Evolutionary conservation across 1,140 invertebrate genomes (phyloP).

Genomic region (Pteromalus puparum): DNA sequence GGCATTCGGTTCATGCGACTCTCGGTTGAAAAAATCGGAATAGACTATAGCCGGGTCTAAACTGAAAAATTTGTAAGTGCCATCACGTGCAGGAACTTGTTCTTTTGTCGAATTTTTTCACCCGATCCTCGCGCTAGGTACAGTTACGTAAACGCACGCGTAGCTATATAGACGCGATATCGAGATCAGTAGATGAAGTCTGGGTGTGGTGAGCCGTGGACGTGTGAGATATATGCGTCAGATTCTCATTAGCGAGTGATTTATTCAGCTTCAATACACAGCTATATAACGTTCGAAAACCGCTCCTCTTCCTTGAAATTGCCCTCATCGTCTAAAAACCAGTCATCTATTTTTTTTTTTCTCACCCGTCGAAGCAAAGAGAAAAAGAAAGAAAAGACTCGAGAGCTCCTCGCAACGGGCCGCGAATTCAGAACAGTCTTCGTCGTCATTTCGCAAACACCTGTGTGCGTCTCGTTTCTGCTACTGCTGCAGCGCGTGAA

Average conservation of each 20-base stretch:
- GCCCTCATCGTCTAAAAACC: no score
- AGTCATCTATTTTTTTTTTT: no score
- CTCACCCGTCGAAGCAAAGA: no score
- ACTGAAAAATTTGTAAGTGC: background rate
- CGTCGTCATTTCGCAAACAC: background rate
- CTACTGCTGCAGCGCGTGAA: background rate
- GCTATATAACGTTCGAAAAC: no score
- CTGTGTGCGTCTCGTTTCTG: background rate
- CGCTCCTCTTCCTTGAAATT: no score
- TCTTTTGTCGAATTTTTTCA: background rate
- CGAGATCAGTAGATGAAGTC: background rate
- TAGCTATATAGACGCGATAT: background rate
- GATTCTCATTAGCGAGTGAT: background rate
- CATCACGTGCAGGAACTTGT: background rate
- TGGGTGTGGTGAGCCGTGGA: background rate
- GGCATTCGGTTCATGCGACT: background rate
- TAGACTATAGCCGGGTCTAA: background rate
- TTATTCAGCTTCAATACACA: no score
- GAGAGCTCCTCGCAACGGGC: no score
- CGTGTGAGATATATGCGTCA: background rate
- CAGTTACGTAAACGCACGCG: background rate
- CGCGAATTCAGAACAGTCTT: background rate
- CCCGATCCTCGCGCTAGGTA: background rate
- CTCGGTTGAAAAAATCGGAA: no score
- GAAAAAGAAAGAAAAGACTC: no score